Conservation (phyloP, 1,140 invertebrate genomes). For the Oedothorax gibbosus region DNA sequence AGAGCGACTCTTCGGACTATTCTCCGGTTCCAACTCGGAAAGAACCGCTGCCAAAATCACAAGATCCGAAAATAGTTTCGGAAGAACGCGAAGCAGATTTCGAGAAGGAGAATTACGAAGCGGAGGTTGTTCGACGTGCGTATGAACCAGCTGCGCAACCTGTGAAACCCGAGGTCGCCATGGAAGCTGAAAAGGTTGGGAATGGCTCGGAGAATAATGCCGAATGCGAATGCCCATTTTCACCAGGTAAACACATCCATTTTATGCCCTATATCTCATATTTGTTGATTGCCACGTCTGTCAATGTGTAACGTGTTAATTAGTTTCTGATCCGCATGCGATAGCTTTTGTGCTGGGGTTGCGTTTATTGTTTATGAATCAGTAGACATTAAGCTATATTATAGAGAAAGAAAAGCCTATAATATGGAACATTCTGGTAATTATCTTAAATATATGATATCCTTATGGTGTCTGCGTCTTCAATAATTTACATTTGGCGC, state of each 20-base stretch:
- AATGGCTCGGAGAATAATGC: slow-evolving; percentile 41
- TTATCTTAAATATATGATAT: no score
- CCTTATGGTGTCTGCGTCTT: no score
- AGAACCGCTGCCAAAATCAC: slow-evolving; percentile 46
- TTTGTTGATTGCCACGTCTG: no score
- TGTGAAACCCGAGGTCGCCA: slow-evolving; percentile 57
- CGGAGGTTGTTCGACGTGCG: slow-evolving; percentile 23
- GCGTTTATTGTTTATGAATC: no score
- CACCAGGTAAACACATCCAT: slow-evolving; percentile 35
- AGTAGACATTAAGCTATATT: no score
- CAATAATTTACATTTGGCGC: no score
- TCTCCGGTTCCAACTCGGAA: slow-evolving; percentile 21
- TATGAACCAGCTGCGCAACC: slow-evolving; percentile 58
- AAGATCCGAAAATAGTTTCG: slow-evolving; percentile 52
- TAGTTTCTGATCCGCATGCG: no score
- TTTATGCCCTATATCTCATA: no score
- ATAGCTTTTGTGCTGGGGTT: no score
- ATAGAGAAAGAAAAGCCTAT: no score
- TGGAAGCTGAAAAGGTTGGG: slow-evolving; percentile 53
- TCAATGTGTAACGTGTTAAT: no score
- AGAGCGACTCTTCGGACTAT: not conserved
- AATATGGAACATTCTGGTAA: no score
- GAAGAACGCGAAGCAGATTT: slow-evolving; percentile 13
- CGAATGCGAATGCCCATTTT: slow-evolving; percentile 48
- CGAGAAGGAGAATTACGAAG: slow-evolving; percentile 53